These are phyloP conservation scores for Koerneria pararmatus DNA, from an alignment of 2,888 invertebrate species.

Conservation along the genomic window DNA sequence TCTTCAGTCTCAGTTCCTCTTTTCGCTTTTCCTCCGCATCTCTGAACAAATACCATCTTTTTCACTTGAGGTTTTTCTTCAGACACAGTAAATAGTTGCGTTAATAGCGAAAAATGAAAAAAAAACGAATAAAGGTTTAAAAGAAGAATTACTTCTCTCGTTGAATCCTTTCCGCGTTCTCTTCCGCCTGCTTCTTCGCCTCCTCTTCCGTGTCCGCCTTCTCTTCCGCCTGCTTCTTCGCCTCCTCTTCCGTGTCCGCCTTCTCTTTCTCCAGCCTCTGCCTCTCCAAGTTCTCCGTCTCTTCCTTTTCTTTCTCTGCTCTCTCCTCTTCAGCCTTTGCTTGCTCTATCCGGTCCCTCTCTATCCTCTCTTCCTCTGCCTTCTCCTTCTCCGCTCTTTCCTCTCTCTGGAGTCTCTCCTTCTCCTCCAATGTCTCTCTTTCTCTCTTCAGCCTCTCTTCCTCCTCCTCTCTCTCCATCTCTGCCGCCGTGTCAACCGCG, in stretches of 20 bases:
- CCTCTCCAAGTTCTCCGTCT: slow-evolving; percentile 11
- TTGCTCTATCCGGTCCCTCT: slow-evolving; percentile 26
- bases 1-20: not conserved
- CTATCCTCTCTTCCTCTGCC: slow-evolving; percentile 11
- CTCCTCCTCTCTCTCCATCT: slow-evolving; percentile 18
- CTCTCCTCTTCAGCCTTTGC: slow-evolving; percentile 20
- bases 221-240: slow-evolving; percentile 25
- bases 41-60: slow-evolving; percentile 17
- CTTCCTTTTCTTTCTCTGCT: slow-evolving; percentile 22
- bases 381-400: slow-evolving; percentile 19
- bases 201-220: slow-evolving; percentile 11
- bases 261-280: slow-evolving; percentile 2
- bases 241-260: slow-evolving; percentile 23
- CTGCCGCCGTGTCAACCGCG: slow-evolving; percentile 1
- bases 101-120: not conserved
- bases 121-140: not conserved
- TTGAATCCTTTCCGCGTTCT: slow-evolving; percentile 16
- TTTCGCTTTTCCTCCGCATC: too few relatives aligned
- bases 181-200: slow-evolving; percentile 14
- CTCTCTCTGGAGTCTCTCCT: slow-evolving; percentile 14
- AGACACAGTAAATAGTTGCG: not conserved
- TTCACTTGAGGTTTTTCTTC: slow-evolving; percentile 9
- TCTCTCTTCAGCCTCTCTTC: slow-evolving; percentile 20
- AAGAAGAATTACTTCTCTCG: too few relatives aligned
- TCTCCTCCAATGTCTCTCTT: slow-evolving; percentile 22